A percentile compares a stretch with the other conserved stretches of the same genome.
phyloP scores from a whole-genome alignment of 2,888 invertebrate genomes.

The Troglohyphantes excavatus region DNA sequence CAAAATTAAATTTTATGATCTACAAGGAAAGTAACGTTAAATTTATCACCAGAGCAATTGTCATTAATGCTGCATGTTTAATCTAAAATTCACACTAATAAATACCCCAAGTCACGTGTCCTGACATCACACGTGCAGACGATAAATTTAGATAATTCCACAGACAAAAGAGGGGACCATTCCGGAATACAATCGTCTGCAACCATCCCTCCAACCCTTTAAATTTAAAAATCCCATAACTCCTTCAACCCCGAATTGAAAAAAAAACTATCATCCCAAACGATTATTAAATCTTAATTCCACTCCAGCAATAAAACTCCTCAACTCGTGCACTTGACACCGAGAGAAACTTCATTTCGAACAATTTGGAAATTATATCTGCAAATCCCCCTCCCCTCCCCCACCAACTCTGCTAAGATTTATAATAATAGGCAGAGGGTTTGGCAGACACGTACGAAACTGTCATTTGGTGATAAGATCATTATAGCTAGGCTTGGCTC shows the following conservation, averaged over 20 bases:
- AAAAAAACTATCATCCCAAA: conserved; percentile 27
- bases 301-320: conserved; percentile 61
- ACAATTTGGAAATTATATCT: conserved; percentile 72
- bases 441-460: conserved; percentile 39
- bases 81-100: background rate
- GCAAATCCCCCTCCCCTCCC: background rate
- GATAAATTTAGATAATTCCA: background rate
- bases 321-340: no score
- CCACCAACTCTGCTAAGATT: conserved; percentile 41
- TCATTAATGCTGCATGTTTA: background rate
- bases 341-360: conserved; percentile 70
- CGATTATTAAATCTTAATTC: conserved; percentile 73
- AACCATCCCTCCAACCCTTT: background rate
- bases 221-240: conserved; percentile 5
- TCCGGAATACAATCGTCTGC: background rate
- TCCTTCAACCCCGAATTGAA: conserved; percentile 11
- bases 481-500: no score
- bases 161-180: background rate
- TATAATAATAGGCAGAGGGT: conserved; percentile 58
- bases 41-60: background rate
- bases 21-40: background rate
- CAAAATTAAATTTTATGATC: no score
- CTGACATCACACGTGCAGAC: conserved; percentile 5
- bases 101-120: background rate
- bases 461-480: conserved; percentile 60